phyloP scores from a whole-genome alignment of 1,140 invertebrate genomes.

The Cydia amplana region DNA sequence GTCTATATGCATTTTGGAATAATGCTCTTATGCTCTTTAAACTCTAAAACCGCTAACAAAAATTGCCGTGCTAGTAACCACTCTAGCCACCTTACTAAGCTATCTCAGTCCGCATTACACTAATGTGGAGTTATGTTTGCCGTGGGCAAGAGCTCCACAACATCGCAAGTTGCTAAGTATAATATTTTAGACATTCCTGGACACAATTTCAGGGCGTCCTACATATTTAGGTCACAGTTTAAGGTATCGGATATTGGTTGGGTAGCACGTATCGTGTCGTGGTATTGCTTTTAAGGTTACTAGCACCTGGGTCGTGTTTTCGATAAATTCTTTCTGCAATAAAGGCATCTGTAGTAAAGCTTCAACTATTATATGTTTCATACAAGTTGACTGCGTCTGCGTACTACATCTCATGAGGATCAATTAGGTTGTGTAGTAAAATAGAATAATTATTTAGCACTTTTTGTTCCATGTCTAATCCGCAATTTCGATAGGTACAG shows the following conservation, averaged over 20 bases:
- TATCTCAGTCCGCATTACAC: not conserved
- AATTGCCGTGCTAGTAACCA: not conserved
- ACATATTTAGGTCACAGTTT: slow-evolving; percentile 3
- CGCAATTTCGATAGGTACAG: no score
- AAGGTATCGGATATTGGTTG: not conserved
- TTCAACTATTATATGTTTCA: no score
- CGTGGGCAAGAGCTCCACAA: not conserved
- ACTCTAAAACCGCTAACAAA: not conserved
- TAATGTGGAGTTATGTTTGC: not conserved
- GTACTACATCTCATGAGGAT: no score
- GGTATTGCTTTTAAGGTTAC: not conserved
- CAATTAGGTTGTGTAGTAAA: no score
- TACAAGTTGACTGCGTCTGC: no score
- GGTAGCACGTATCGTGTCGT: not conserved
- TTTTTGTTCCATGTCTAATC: no score
- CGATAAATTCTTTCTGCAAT: not conserved
- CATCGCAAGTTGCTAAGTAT: not conserved
- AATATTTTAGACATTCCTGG: not conserved
- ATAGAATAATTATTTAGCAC: no score
- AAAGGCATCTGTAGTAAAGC: no score
- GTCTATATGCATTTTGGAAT: not conserved
- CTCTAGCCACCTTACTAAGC: slow-evolving; percentile 5
- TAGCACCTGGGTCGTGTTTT: not conserved
- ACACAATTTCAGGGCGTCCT: not conserved
- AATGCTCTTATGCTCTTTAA: not conserved